Evolutionary conservation across 2,113 vertebrate genomes (phyloP), one percentile per base, ranked within the genome.

Genomic region (Pollachius pollachius): DNA sequence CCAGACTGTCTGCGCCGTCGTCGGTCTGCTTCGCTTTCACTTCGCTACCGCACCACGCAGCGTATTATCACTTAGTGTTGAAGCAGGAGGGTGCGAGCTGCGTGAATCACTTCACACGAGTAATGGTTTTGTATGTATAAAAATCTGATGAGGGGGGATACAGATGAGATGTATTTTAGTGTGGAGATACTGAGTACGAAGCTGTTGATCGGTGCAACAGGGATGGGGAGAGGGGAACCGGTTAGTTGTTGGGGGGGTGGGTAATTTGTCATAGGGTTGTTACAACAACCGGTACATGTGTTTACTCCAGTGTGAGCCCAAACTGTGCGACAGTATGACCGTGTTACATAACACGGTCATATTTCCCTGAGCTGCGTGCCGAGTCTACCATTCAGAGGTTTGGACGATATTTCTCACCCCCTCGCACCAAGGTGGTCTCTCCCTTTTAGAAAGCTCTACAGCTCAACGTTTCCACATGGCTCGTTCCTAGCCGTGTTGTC

Each of bases 391-490:
- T 7, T 25, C 65, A 9, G 8, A 65, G 17, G 56, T 84, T 62
- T 15, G 57, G 15, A 56, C 67, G 72, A 78, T 80, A 74, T 80
- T 87, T 81, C 82, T 77, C 78, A 81, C 81, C 64, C 71, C 70
- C 60, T n/a, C 67, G 23, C 62, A 30, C 0, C 12, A 48, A 9
- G 37, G 64, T 71, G 63, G 71, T 82, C 80, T 74, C 15, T 48
- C 12, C 41, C 41, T 48, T 6, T 48, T 48, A 13, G 11, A 48
- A 13, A 48, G 41, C 41, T 13, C 41, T 48, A 2, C 41, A 41
- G 17, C 70, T 72, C 81, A 78, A 88, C 86, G 85, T 92, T 87
- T 90, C 87, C 83, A 81, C 88, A 81, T 75, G 82, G 70, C 71
- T 80, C 71, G 65, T 66, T 84, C 73, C 27, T 62, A 73, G 54